Conservation (phyloP, 2,113 vertebrate genomes). For the Apaloderma vittatum region DNA sequence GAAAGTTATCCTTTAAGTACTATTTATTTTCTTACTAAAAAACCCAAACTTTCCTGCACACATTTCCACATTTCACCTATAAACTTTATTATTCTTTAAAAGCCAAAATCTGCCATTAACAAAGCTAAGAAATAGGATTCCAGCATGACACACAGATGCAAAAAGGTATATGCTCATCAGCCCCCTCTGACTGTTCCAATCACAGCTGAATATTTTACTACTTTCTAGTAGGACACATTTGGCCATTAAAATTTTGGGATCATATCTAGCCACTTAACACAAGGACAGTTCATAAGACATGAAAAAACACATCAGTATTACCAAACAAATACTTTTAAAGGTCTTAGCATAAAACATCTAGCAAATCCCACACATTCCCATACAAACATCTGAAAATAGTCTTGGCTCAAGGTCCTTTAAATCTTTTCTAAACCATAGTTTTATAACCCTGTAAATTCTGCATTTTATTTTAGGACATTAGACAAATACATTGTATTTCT, state of each 20-base stretch:
- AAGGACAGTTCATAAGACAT: neutral
- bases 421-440: neutral
- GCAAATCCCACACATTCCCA: neutral
- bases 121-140: slow-evolving; percentile 31
- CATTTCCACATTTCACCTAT: slow-evolving; percentile 35
- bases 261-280: neutral
- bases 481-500: slow-evolving; percentile 10
- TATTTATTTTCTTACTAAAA: neutral
- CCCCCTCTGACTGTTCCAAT: neutral
- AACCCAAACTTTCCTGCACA: neutral
- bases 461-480: slow-evolving; percentile 27
- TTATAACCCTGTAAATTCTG: slow-evolving; percentile 40
- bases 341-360: slow-evolving; percentile 28
- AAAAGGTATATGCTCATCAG: neutral
- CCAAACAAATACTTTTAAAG: slow-evolving; percentile 22
- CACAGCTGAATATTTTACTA: neutral
- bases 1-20: neutral
- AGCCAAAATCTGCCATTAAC: neutral
- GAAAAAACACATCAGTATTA: neutral
- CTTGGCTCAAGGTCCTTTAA: neutral
- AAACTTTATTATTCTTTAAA: slow-evolving; percentile 30
- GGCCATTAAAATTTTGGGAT: neutral
- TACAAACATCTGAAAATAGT: slow-evolving; percentile 17
- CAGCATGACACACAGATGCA: neutral
- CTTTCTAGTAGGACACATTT: neutral